phyloP scores from a whole-genome alignment of 2,888 invertebrate species.

The Cephus sareptanus region DNA sequence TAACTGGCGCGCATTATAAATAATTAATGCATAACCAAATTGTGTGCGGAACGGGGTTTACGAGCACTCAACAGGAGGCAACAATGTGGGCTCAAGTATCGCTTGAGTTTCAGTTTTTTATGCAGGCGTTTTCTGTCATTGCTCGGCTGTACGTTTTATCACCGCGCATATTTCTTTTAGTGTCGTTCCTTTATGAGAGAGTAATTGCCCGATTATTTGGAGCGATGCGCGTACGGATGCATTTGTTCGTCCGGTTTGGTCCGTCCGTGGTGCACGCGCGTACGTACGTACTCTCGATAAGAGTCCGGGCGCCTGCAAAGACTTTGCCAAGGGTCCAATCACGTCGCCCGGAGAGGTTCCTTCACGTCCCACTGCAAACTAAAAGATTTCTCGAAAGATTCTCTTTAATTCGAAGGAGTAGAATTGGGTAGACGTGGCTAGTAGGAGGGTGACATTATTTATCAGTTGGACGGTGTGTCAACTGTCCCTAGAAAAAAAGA shows the following conservation, averaged over 20 bases:
- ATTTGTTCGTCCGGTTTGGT: not conserved
- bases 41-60: slow-evolving; percentile 26
- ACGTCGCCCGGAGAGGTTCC: not conserved
- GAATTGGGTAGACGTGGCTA: too few relatives aligned
- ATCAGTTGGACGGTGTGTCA: too few relatives aligned
- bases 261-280: not conserved
- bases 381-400: too few relatives aligned
- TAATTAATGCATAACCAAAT: slow-evolving; percentile 53
- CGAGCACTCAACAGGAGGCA: not conserved
- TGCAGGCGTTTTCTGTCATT: not conserved
- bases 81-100: not conserved
- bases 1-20: slow-evolving; percentile 52
- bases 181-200: slow-evolving; percentile 51
- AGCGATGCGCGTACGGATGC: slow-evolving; percentile 13
- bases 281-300: not conserved
- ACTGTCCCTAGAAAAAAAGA: too few relatives aligned
- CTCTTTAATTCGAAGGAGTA: too few relatives aligned
- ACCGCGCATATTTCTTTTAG: slow-evolving; percentile 42
- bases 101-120: not conserved
- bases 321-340: not conserved
- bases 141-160: slow-evolving; percentile 42
- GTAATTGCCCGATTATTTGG: slow-evolving; percentile 55
- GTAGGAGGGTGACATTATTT: too few relatives aligned
- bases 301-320: not conserved
- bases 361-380: too few relatives aligned